phyloP scores from a whole-genome alignment of 2,113 vertebrate genomes.

The Riparia riparia region DNA sequence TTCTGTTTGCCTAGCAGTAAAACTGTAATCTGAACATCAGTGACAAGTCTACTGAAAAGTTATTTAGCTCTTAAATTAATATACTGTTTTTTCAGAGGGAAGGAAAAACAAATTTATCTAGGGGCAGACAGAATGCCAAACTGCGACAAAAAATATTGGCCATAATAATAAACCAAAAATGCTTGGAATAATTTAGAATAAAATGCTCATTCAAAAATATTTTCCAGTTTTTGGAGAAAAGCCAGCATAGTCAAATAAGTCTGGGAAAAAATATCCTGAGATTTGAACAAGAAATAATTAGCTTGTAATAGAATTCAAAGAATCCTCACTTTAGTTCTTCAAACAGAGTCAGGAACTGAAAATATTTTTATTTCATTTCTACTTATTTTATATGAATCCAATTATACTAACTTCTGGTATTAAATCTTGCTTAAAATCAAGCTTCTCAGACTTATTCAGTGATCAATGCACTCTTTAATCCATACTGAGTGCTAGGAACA shows the following conservation, averaged over 20 bases:
- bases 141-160: background rate
- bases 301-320: background rate
- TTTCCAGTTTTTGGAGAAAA: background rate
- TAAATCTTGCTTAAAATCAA: conserved; percentile 5
- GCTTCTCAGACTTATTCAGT: background rate
- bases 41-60: conserved; percentile 57
- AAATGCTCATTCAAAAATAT: conserved; percentile 15
- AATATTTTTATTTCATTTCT: conserved; percentile 29
- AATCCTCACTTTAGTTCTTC: background rate
- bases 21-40: conserved; percentile 66
- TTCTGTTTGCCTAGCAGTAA: conserved; percentile 69
- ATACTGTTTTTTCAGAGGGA: conserved; percentile 15
- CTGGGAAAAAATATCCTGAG: conserved; percentile 15
- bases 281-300: conserved; percentile 48
- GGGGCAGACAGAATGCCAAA: conserved; percentile 3
- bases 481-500: background rate
- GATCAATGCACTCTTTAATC: background rate
- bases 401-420: background rate
- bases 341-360: conserved; percentile 39
- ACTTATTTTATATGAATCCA: conserved; percentile 37
- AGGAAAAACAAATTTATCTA: conserved; percentile 45
- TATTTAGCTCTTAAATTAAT: conserved; percentile 59
- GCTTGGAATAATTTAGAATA: background rate
- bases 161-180: conserved; percentile 32
- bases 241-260: background rate